Base-by-base conservation (phyloP, 2,888 invertebrate species). In the Alloplasta piceator region DNA sequence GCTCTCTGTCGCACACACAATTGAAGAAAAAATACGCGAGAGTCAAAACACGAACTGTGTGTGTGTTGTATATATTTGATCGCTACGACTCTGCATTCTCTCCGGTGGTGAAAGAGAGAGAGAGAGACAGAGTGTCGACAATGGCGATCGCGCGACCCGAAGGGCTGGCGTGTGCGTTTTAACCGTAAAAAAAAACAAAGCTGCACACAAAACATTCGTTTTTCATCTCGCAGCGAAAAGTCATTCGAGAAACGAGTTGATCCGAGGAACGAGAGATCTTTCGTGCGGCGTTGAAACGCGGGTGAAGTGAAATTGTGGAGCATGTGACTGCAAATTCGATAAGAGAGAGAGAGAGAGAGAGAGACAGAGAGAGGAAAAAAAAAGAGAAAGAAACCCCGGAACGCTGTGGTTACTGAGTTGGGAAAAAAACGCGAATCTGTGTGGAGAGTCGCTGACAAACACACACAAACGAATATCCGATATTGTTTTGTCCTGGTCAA, bases 101-200 rank as follows among this genome's bases (percentile, higher is more conserved):
- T 56, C 38, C 39, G 67, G 41, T 50, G 61, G 71, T 26, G 71
- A 68, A 56, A 68, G 68, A 68, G 39, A 52, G 56, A 58, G 58
- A 10, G 38, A 58, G 36, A 38, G 46, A 64, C 74, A 77, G 76
- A 82, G 78, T 82, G 80, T 83, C 90, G 87, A 90, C 89, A 90
- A 90, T 90, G 90, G 90, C 83, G 77, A 83, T 80, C 82, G 77
- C 79, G 80, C 89, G 88, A 90, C 86, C 84, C 87, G 86, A 88
- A 85, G 87, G 84, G 83, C 86, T 90, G 86, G 89, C 88, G 88
- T 89, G 88, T 89, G 88, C 87, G 86, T 86, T 84, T 85, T 84
- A 84, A 84, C 73, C 77, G 77, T 77, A 66, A 66, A 70, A 70
- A 73, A 43, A 60, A 26, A 70, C 14, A 36, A 41, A 64, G 36